phyloP scores from a whole-genome alignment of 2,888 invertebrate genomes.

The Drosophila helvetica region DNA sequence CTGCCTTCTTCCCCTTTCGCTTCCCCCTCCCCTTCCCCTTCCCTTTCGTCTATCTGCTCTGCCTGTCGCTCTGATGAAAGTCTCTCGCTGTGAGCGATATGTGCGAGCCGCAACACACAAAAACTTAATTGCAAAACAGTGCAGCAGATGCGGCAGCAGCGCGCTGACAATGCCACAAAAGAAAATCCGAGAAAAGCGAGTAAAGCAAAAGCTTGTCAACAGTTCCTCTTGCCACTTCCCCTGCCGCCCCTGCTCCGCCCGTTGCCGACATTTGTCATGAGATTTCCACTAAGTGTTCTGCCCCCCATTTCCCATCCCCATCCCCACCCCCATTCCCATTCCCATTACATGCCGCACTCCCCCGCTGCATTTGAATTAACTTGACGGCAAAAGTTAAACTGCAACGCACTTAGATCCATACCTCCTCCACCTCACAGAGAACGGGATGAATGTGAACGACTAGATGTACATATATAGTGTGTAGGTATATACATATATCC shows the following conservation, averaged over 20 bases:
- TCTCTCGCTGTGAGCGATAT: conserved; percentile 50
- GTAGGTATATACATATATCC: background rate
- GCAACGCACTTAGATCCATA: conserved; percentile 32
- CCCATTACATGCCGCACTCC: background rate
- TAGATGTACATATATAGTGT: background rate
- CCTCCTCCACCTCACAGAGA: conserved; percentile 10
- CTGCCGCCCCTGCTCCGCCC: background rate
- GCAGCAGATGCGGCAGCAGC: conserved; percentile 26
- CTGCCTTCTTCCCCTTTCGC: background rate
- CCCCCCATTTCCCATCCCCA: too few relatives aligned
- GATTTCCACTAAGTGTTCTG: conserved; percentile 40
- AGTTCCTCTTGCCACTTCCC: background rate
- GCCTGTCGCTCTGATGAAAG: conserved; percentile 14
- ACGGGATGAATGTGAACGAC: background rate
- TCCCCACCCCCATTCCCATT: background rate
- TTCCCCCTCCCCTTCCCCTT: background rate
- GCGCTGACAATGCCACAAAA: conserved; percentile 42
- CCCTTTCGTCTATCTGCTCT: too few relatives aligned
- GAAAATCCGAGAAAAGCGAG: conserved; percentile 48
- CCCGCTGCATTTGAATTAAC: conserved; percentile 67
- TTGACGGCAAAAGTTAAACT: conserved; percentile 60
- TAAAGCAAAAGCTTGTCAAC: conserved; percentile 49
- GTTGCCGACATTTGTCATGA: conserved; percentile 25
- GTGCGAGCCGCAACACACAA: conserved; percentile 48
- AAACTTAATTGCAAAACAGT: conserved; percentile 71